phyloP scores from a whole-genome alignment of 2,113 vertebrate genomes.

The Bubo scandiacus region DNA sequence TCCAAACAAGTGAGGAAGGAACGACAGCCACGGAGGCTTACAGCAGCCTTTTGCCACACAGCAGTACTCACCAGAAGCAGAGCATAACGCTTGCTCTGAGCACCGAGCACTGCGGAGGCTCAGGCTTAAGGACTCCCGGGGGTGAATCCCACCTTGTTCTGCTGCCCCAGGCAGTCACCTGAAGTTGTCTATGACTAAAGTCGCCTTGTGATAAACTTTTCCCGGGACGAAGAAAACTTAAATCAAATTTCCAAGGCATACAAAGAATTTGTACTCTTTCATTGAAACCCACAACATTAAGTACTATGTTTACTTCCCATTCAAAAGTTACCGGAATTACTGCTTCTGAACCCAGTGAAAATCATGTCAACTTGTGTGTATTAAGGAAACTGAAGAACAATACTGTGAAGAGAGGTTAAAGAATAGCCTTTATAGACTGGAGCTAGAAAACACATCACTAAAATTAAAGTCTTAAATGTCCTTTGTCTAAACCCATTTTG shows the following conservation, averaged over 20 bases:
- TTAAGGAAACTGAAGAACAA: neutral
- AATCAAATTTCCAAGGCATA: neutral
- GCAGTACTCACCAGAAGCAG: neutral
- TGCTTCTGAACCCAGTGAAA: neutral
- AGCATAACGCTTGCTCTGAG: accelerated
- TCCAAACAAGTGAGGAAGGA: neutral
- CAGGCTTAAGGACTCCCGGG: neutral
- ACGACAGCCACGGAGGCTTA: accelerated
- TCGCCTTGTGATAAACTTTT: neutral
- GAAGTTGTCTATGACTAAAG: neutral
- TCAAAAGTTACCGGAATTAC: neutral
- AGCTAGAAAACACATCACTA: neutral
- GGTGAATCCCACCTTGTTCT: neutral
- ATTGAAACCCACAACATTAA: neutral
- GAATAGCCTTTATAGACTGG: neutral
- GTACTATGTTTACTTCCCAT: neutral
- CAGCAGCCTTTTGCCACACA: neutral
- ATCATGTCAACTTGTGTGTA: neutral
- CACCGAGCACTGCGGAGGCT: accelerated
- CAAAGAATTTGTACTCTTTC: neutral
- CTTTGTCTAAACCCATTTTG: neutral
- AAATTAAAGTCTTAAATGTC: neutral
- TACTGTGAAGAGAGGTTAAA: neutral
- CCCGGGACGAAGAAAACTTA: neutral
- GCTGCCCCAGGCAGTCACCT: neutral